Conservation (phyloP, 1,140 invertebrate species). For the Nasonia giraulti region DNA sequence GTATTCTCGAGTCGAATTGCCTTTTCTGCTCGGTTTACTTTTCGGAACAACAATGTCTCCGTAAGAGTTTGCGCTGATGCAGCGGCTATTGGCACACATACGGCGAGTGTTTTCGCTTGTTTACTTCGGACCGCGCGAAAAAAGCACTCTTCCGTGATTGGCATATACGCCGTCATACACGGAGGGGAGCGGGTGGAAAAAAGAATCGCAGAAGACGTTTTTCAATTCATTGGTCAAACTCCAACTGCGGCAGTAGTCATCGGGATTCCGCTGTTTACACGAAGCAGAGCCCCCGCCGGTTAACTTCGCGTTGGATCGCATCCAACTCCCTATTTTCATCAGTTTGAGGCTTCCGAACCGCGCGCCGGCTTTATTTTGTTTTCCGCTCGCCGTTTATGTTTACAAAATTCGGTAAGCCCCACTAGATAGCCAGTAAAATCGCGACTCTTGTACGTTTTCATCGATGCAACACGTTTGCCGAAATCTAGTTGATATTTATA, state of each 20-base stretch:
- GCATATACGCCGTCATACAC: conserved; percentile 6
- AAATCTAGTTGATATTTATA: not conserved
- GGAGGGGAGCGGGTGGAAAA: not conserved
- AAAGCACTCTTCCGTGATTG: conserved; percentile 14
- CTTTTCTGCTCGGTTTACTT: not conserved
- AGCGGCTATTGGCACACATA: not conserved
- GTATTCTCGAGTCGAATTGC: not conserved
- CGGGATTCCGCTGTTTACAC: conserved; percentile 39
- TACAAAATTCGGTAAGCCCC: conserved; percentile 8
- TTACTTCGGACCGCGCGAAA: not conserved
- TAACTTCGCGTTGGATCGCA: conserved; percentile 46
- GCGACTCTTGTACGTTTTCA: not conserved
- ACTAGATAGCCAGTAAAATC: not conserved
- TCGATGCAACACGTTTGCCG: not conserved
- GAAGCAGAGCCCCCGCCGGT: conserved; percentile 11
- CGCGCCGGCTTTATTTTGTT: conserved; percentile 40
- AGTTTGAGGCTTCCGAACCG: conserved; percentile 45
- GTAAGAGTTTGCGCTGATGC: too few relatives aligned
- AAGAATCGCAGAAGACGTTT: conserved; percentile 32
- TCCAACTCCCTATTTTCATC: conserved; percentile 52
- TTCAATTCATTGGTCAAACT: conserved; percentile 45
- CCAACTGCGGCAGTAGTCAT: conserved; percentile 6
- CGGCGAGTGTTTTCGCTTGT: not conserved
- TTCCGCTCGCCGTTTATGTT: conserved; percentile 32
- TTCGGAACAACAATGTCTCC: too few relatives aligned